Evolutionary conservation across 1,140 invertebrate species (phyloP), one percentile per base, ranked within the genome.

Genomic region (Apis laboriosa): DNA sequence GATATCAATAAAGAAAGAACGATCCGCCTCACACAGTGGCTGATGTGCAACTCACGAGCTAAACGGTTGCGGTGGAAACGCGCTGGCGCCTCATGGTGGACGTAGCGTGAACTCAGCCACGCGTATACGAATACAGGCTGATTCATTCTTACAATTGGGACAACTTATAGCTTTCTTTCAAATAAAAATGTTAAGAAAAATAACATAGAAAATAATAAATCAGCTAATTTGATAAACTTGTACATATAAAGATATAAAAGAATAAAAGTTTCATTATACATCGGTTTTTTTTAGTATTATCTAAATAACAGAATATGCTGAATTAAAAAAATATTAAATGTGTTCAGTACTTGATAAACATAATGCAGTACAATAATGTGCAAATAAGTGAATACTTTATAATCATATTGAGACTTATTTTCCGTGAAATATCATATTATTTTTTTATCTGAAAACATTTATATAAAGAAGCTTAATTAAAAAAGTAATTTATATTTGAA

Each of bases 1-100:
- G 15, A n/a, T 49, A 19, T 3, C 9, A 9, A 9, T 0, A 15
- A 1, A 21, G 9, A 13, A n/a, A 24, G n/a, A 73, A 75, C 63
- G 49, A 63, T 12, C 74, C 68, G 12, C 49, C 51, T 15, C 24
- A 19, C n/a, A 11, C 61, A n/a, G 17, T 58, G 64, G 60, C 70
- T 76, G 79, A 81, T 75, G 34, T 71, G 28, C 86, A 68, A 80
- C 61, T 78, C 61, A 58, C 74, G 51, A 80, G 70, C 58, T 34
- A 43, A 76, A 78, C 68, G 71, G 56, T 34, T 60, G 64, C 56
- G 60, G 51, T 24, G 75, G 55, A 24, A 61, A 73, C n/a, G 83
- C 73, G 21, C 86, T 84, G 64, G 86, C 86, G 86, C 85, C 86
- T 81, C 77, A 61, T 56, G 9, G 74, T 80, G 85, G 77, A 28